A percentile compares a stretch with the other conserved stretches of the same genome.
These are phyloP conservation scores for Poeciliopsis occidentalis DNA, from an alignment of 2,113 vertebrate genomes.

Conservation along the genomic window DNA sequence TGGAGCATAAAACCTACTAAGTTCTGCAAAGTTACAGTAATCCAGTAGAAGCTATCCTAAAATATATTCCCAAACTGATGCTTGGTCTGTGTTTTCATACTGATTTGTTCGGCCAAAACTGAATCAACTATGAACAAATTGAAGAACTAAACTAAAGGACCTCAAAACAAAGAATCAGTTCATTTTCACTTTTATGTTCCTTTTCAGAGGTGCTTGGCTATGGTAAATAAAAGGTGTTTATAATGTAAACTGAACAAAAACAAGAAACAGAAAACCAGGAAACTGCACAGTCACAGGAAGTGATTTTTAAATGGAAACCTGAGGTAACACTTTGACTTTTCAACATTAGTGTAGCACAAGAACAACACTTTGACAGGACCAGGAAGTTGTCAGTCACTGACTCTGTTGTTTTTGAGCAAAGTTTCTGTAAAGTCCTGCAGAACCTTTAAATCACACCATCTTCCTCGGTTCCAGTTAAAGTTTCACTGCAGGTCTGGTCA, in stretches of 20 bases:
- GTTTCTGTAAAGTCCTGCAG: neutral
- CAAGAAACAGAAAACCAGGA: neutral
- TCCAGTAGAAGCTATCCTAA: neutral
- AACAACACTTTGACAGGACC: slow-evolving; percentile 9
- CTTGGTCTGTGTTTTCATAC: neutral
- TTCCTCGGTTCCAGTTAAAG: slow-evolving; percentile 1
- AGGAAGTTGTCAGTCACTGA: slow-evolving; percentile 39
- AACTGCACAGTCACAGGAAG: neutral
- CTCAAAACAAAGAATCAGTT: neutral
- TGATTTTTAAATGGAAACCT: neutral
- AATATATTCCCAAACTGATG: neutral
- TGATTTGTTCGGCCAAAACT: neutral
- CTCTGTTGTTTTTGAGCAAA: neutral
- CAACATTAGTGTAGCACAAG: neutral
- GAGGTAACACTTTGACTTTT: slow-evolving; percentile 28
- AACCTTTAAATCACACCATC: neutral
- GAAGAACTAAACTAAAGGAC: neutral
- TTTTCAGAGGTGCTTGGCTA: neutral
- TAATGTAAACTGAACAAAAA: neutral
- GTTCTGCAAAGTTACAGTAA: neutral
- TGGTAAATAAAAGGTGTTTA: neutral
- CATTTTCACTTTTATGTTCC: neutral
- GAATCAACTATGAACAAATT: neutral
- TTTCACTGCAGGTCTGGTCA: neutral
- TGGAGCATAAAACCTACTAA: neutral